phyloP scores from a whole-genome alignment of 2,113 vertebrate genomes.

The Hydrolagus affinis region DNA sequence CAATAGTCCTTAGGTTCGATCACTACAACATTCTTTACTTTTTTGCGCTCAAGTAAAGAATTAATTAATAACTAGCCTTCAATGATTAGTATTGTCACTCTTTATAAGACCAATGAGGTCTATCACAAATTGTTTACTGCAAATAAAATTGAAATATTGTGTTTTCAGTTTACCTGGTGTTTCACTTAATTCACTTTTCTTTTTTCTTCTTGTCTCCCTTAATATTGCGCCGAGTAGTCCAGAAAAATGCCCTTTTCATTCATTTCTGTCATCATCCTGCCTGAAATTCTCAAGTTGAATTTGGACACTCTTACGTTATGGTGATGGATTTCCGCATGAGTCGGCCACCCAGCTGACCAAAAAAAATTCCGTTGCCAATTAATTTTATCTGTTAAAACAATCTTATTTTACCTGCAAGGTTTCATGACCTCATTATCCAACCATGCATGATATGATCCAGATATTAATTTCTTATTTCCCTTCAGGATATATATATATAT shows the following conservation, averaged over 20 bases:
- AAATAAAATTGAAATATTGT: slow-evolving; percentile 12
- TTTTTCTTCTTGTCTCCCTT: not conserved
- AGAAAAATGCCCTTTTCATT: not conserved
- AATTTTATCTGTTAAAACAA: not conserved
- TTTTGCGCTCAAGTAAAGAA: not conserved
- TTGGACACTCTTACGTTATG: too few species aligned
- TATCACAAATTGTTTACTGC: not conserved
- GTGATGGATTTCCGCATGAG: too few species aligned
- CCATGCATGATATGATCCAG: not conserved
- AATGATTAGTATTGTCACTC: slow-evolving; percentile 13
- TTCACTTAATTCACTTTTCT: not conserved
- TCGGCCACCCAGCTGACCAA: too few species aligned
- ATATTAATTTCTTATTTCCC: not conserved
- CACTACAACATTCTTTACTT: too few species aligned
- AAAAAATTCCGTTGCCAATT: not conserved
- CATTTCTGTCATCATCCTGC: not conserved
- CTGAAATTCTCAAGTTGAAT: too few species aligned
- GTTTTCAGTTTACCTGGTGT: slow-evolving; percentile 9
- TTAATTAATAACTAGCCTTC: not conserved
- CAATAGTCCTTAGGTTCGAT: too few species aligned
- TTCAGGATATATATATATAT: too few species aligned
- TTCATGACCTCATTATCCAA: not conserved
- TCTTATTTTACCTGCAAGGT: not conserved
- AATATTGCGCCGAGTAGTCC: not conserved
- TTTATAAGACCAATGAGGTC: not conserved